These are phyloP conservation scores for Cricetomys ansorgei DNA, from an alignment of 2,113 vertebrate species.

Conservation along the genomic window DNA sequence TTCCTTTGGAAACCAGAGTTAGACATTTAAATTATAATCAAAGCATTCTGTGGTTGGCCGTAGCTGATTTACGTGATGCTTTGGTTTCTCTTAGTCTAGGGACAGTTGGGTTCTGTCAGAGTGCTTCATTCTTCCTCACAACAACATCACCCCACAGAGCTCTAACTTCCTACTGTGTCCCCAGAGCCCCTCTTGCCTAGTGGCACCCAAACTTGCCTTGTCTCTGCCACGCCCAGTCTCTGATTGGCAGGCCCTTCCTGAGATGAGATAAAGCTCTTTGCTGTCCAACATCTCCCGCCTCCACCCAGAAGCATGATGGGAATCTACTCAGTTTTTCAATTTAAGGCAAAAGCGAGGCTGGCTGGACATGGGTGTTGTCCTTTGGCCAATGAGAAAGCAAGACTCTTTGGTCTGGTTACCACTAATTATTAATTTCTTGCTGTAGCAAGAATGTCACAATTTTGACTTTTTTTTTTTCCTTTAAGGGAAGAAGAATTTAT, in stretches of 20 bases:
- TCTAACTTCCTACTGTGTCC: too few relatives aligned
- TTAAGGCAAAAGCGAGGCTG: slow-evolving; percentile 51
- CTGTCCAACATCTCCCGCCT: slow-evolving; percentile 40
- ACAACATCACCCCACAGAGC: background rate
- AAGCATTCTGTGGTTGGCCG: background rate
- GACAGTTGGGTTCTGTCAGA: background rate
- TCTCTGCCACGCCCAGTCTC: background rate
- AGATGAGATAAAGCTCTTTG: slow-evolving; percentile 75
- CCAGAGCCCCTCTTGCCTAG: background rate
- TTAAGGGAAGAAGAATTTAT: background rate
- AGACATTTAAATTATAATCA: slow-evolving; percentile 23
- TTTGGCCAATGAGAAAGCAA: background rate
- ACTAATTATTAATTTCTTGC: background rate
- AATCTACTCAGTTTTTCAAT: slow-evolving; percentile 75
- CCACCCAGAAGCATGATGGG: slow-evolving; percentile 74
- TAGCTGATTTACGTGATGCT: background rate
- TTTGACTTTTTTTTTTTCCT: background rate
- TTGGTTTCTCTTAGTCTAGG: background rate
- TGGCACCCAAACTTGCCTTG: background rate
- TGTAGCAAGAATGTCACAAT: background rate
- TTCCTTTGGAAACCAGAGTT: background rate
- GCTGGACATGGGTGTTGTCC: slow-evolving; percentile 6
- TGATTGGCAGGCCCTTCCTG: slow-evolving; percentile 76
- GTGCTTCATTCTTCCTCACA: background rate
- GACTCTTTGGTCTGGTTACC: background rate